A percentile compares a stretch with the other conserved stretches of the same genome.
Conservation (phyloP, 2,797 vertebrate species). For the Rhyacichthys aspro region DNA sequence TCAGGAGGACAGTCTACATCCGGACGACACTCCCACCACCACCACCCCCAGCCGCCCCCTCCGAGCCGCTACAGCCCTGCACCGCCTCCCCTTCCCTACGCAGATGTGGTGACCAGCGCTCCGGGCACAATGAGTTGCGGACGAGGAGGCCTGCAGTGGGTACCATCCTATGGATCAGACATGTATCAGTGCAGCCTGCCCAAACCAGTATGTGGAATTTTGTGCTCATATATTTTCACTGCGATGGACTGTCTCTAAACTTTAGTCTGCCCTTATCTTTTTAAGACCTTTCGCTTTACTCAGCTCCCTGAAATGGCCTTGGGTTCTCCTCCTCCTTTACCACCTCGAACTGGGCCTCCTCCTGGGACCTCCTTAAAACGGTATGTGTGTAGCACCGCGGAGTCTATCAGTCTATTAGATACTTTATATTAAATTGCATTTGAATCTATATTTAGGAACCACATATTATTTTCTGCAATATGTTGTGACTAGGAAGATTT, state of each 20-base stretch:
- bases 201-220: slow-evolving; percentile 86
- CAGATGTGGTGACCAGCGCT: slow-evolving; percentile 93
- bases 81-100: slow-evolving; percentile 89
- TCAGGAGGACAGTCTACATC: slow-evolving; percentile 91
- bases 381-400: slow-evolving; percentile 70
- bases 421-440: slow-evolving; percentile 47
- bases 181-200: slow-evolving; percentile 94
- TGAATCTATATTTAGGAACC: slow-evolving; percentile 53
- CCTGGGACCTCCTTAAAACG: slow-evolving; percentile 90
- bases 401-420: slow-evolving; percentile 37
- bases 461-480: slow-evolving; percentile 49
- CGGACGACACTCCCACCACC: slow-evolving; percentile 84
- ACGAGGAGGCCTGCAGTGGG: slow-evolving; percentile 91
- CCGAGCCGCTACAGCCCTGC: slow-evolving; percentile 85
- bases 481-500: slow-evolving; percentile 54
- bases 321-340: slow-evolving; percentile 92
- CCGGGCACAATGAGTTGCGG: slow-evolving; percentile 90
- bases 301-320: slow-evolving; percentile 98
- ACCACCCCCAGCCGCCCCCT: slow-evolving; percentile 76
- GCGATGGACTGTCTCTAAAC: slow-evolving; percentile 7
- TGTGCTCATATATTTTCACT: slow-evolving; percentile 1
- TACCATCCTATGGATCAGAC: slow-evolving; percentile 91
- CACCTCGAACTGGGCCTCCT: slow-evolving; percentile 91
- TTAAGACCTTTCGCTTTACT: slow-evolving; percentile 96
- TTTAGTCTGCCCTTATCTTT: slow-evolving; percentile 44